Conservation (phyloP, 2,797 vertebrate species). For the Helostoma temminkii region DNA sequence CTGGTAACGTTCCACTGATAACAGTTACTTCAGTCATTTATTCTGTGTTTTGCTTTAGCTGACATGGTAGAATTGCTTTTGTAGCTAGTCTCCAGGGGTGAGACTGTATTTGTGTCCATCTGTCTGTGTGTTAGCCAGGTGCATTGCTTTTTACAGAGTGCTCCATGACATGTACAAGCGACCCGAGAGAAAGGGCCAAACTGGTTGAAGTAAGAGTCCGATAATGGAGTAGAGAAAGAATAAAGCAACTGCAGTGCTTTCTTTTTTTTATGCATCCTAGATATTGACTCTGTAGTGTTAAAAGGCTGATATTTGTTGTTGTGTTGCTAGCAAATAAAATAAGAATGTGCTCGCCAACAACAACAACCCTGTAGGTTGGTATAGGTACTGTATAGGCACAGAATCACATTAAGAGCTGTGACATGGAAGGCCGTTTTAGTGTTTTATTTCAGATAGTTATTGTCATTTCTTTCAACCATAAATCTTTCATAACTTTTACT, state of each 20-base stretch:
- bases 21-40: constrained; percentile 24
- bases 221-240: constrained; percentile 10
- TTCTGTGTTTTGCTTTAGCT: constrained; percentile 35
- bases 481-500: too few species aligned
- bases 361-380: too few species aligned
- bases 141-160: constrained; percentile 19
- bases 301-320: constrained; percentile 1
- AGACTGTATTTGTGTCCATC: not conserved
- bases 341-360: not conserved
- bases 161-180: constrained; percentile 27
- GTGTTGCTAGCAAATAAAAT: constrained; percentile 3
- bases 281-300: not conserved
- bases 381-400: too few species aligned
- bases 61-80: constrained; percentile 24
- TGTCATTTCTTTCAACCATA: too few species aligned
- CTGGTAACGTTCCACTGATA: constrained; percentile 29
- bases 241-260: constrained; percentile 2
- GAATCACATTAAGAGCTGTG: too few species aligned
- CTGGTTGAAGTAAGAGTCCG: constrained; percentile 40
- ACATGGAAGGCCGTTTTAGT: too few species aligned
- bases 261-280: constrained; percentile 16
- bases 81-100: constrained; percentile 6
- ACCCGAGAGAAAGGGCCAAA: constrained; percentile 42
- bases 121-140: constrained; percentile 30
- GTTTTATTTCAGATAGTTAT: too few species aligned